Evolutionary conservation across 1,140 invertebrate genomes (phyloP), one percentile per base, ranked within the genome.

Genomic region (Drosophila mojavensis): DNA sequence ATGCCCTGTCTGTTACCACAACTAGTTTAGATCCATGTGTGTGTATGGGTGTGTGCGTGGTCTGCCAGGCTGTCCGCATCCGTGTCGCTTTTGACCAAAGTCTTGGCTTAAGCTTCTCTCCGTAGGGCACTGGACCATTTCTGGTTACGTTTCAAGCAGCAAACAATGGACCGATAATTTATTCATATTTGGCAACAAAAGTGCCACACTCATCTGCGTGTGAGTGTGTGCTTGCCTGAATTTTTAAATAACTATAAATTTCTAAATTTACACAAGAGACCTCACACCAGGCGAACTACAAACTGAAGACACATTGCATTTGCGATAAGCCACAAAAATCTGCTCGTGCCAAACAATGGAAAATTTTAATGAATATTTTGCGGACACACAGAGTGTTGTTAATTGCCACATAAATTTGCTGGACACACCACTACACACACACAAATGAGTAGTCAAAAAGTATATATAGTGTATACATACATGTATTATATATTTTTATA

Each of bases 241-340:
- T 88, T 88, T 88, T 88, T 88, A 88, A 89, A 88, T 88, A 88
- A 88, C 85, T 86, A 89, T 88, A 88, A 88, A 88, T 88, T 88
- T 75, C 83, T 88, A 88, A 88, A 88, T 88, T 88, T 88, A 88
- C 83, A 80, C 83, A 88, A 75, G 83, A 84, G 83, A 88, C 83
- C 59, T 54, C n/a, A 64, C 66, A 70, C 63, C 60, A 15, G 30
- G 2, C 9, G 5, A 53, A 30, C 13, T 7, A 53, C 2, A 61
- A 55, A 56, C 83, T 69, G 79, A 83, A 88, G 83, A 86, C 83
- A 86, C 83, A 88, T 86, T 89, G 84, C 80, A 78, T 68, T 83
- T 77, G 84, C 73, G 83, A 88, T 86, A 88, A 86, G 84, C 80
- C 71, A 69, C 84, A 89, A 79, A 79, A 77, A 83, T 88, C 75